Evolutionary conservation across 2,113 vertebrate genomes (phyloP).

Genomic region (Eulemur macaco): DNA sequence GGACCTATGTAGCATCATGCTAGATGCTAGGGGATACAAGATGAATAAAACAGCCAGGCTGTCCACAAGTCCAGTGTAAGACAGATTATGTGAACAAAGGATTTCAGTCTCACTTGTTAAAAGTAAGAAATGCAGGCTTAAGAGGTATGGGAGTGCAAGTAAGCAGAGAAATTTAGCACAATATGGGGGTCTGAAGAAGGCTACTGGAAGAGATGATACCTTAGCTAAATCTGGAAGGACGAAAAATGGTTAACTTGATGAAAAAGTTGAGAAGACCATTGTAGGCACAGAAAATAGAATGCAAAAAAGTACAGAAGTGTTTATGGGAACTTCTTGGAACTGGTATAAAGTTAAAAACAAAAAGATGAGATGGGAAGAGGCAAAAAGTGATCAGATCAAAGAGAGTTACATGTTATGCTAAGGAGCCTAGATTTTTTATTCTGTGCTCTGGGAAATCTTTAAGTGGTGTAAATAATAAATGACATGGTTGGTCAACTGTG

Average conservation of each 20-base stretch:
- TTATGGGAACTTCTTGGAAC: not conserved
- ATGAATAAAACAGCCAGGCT: not conserved
- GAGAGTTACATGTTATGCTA: not conserved
- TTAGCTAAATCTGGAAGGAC: slow-evolving; percentile 44
- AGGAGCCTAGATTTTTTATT: not conserved
- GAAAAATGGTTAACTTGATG: slow-evolving; percentile 5
- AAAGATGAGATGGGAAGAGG: not conserved
- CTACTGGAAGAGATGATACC: not conserved
- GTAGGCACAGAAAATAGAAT: not conserved
- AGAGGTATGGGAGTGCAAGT: not conserved
- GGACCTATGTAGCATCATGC: not conserved
- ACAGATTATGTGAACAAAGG: slow-evolving; percentile 16
- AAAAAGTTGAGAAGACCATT: not conserved
- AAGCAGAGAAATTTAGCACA: slow-evolving; percentile 4
- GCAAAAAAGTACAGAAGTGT: not conserved
- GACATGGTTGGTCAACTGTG: not conserved
- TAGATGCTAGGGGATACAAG: not conserved
- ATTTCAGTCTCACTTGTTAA: slow-evolving; percentile 36
- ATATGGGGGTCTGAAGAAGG: not conserved
- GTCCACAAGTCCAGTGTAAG: not conserved
- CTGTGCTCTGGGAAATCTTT: not conserved
- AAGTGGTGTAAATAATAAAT: not conserved
- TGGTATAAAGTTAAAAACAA: slow-evolving; percentile 42
- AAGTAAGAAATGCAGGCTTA: slow-evolving; percentile 22
- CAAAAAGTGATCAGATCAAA: not conserved